Conservation (phyloP, 2,888 invertebrate genomes). For the Sussaba pulchella region DNA sequence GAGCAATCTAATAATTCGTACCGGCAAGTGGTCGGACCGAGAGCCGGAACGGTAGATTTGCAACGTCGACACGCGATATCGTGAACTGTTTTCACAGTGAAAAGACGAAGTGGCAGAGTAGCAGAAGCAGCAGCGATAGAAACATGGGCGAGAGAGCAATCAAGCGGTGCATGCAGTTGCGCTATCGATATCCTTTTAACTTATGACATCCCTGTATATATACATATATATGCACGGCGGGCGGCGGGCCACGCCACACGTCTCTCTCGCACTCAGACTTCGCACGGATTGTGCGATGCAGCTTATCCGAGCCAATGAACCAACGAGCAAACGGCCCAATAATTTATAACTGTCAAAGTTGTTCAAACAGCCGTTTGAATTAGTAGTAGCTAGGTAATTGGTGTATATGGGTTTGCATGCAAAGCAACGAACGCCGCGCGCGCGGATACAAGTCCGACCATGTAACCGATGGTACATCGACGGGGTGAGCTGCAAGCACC, state of each 20-base stretch:
- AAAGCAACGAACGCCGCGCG: conserved; percentile 47
- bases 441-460: conserved; percentile 44
- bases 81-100: conserved; percentile 59
- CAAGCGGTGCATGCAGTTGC: conserved; percentile 61
- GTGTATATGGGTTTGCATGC: conserved; percentile 61
- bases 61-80: conserved; percentile 65
- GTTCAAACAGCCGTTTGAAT: conserved; percentile 71
- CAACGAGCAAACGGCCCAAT: conserved; percentile 60
- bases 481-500: conserved; percentile 55
- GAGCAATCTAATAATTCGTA: conserved; percentile 61
- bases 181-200: conserved; percentile 64
- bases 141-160: conserved; percentile 59
- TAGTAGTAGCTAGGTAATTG: conserved; percentile 70
- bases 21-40: conserved; percentile 48
- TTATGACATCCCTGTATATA: conserved; percentile 29
- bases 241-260: conserved; percentile 37
- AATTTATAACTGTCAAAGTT: conserved; percentile 71
- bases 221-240: conserved; percentile 12
- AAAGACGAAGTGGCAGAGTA: conserved; percentile 20
- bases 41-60: conserved; percentile 34
- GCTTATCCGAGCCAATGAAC: conserved; percentile 41
- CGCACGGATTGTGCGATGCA: conserved; percentile 3
- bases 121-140: conserved; percentile 30
- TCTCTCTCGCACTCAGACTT: conserved; percentile 22
- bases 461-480: conserved; percentile 52